phyloP scores from a whole-genome alignment of 2,888 invertebrate species.

The Phyllotreta cruciferae region DNA sequence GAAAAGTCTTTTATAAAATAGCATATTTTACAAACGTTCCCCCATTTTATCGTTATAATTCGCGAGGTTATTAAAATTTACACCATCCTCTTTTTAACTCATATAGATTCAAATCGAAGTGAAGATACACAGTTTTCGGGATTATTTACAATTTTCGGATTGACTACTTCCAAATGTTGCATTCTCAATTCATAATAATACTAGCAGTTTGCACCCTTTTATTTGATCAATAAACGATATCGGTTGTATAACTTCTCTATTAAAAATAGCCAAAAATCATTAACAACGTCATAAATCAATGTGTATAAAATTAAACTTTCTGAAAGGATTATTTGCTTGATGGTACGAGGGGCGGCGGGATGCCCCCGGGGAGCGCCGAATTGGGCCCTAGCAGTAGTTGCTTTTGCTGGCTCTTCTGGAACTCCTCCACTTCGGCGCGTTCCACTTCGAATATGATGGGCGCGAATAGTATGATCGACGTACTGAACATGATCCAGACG shows the following conservation, averaged over 20 bases:
- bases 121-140: constrained; percentile 53
- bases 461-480: constrained; percentile 91
- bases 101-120: constrained; percentile 45
- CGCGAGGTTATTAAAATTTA: constrained; percentile 3
- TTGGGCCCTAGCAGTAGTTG: constrained; percentile 92
- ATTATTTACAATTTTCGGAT: constrained; percentile 27
- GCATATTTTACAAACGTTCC: not conserved
- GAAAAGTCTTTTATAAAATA: not conserved
- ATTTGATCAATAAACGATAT: too few species aligned
- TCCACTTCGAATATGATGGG: constrained; percentile 97
- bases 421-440: constrained; percentile 91
- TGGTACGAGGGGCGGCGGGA: constrained; percentile 66
- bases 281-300: too few species aligned
- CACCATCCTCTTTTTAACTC: constrained; percentile 20
- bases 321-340: constrained; percentile 57
- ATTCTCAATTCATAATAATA: constrained; percentile 2
- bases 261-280: too few species aligned
- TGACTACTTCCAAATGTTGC: constrained; percentile 19
- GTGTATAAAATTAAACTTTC: too few species aligned
- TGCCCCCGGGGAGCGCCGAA: constrained; percentile 70
- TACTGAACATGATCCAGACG: constrained; percentile 92
- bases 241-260: too few species aligned
- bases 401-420: constrained; percentile 92
- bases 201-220: too few species aligned
- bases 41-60: not conserved